phyloP scores from a whole-genome alignment of 2,888 invertebrate genomes.

The Tetropium fuscum region DNA sequence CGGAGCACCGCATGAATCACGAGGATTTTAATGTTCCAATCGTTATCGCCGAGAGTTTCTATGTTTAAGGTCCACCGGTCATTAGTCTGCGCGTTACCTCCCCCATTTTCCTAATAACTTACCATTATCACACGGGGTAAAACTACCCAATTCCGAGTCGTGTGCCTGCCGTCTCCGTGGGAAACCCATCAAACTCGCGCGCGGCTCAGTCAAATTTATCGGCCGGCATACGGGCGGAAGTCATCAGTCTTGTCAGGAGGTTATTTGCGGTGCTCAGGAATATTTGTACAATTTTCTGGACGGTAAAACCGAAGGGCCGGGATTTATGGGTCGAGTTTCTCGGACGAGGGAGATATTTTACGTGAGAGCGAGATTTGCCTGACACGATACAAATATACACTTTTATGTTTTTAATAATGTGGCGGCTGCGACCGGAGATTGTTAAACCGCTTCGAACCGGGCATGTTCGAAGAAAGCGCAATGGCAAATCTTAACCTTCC shows the following conservation, averaged over 20 bases:
- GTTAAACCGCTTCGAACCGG: too few relatives aligned
- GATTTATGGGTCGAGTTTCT: too few relatives aligned
- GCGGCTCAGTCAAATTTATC: not conserved
- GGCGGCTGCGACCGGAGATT: too few relatives aligned
- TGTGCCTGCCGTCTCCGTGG: not conserved
- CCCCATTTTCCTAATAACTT: conserved; percentile 7
- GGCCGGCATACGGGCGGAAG: not conserved
- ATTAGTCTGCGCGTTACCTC: not conserved
- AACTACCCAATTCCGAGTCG: not conserved
- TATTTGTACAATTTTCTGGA: conserved; percentile 10
- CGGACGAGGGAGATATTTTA: too few relatives aligned
- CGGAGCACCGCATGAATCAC: too few relatives aligned
- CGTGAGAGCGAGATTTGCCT: too few relatives aligned
- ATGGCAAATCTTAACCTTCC: not conserved
- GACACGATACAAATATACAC: too few relatives aligned
- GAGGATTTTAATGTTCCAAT: too few relatives aligned
- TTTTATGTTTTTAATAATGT: too few relatives aligned
- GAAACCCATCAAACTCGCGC: not conserved
- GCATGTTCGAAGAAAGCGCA: not conserved
- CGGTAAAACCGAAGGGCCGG: not conserved
- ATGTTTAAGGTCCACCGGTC: too few relatives aligned
- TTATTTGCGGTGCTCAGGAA: not conserved
- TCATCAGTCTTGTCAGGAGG: not conserved
- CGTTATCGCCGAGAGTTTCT: too few relatives aligned
- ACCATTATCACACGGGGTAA: not conserved